phyloP scores from a whole-genome alignment of 2,797 vertebrate genomes.

The Muscicapa striata region DNA sequence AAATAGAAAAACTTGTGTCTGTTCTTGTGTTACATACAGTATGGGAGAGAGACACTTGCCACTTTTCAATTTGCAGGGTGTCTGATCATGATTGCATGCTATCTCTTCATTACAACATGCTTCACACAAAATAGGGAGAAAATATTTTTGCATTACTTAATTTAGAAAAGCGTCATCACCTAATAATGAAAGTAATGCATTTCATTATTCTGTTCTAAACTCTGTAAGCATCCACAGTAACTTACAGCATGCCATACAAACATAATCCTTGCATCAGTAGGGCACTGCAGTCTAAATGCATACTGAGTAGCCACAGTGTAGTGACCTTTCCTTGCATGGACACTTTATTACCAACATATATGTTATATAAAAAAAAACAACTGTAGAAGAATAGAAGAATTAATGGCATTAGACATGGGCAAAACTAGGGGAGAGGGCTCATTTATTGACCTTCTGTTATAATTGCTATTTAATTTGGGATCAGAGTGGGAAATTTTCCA shows the following conservation, averaged over 20 bases:
- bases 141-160: neutral
- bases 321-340: neutral
- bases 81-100: neutral
- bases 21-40: neutral
- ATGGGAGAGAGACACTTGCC: too few relatives aligned
- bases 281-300: fast-evolving
- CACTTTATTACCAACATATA: neutral
- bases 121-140: neutral
- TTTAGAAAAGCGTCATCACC: neutral
- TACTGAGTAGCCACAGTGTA: neutral
- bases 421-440: neutral
- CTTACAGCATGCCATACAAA: neutral
- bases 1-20: neutral
- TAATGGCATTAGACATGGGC: neutral
- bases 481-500: neutral
- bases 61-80: neutral
- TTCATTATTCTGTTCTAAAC: neutral
- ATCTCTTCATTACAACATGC: neutral
- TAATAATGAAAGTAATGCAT: neutral
- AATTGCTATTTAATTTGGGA: neutral
- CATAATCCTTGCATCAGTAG: neutral
- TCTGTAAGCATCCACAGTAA: neutral
- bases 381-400: neutral
- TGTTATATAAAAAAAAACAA: neutral
- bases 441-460: neutral